A percentile compares a stretch with the other conserved stretches of the same genome.
phyloP scores from a whole-genome alignment of 2,888 invertebrate genomes.

The Proisotoma minuta region DNA sequence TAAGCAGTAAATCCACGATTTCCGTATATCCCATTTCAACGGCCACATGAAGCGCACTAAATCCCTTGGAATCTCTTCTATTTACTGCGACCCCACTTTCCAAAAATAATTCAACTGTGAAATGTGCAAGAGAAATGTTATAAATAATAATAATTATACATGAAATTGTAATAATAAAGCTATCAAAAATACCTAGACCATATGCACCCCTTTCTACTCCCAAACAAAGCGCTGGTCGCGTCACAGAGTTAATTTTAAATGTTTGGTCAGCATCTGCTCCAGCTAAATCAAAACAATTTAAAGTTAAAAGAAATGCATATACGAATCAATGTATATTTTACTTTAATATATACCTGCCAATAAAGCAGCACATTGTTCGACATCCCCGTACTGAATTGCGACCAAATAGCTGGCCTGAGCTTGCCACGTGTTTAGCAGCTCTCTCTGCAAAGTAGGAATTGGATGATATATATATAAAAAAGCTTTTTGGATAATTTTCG shows the following conservation, averaged over 20 bases:
- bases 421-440: conserved; percentile 39
- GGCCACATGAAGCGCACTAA: conserved; percentile 36
- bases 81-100: conserved; percentile 41
- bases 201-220: conserved; percentile 41
- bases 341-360: too few relatives aligned
- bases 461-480: too few relatives aligned
- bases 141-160: background rate
- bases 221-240: conserved; percentile 40
- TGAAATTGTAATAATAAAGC: conserved; percentile 2
- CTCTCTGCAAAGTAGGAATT: too few relatives aligned
- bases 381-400: conserved; percentile 42
- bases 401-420: conserved; percentile 41
- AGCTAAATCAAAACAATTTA: too few relatives aligned
- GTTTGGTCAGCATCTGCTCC: conserved; percentile 46
- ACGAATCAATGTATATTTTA: too few relatives aligned
- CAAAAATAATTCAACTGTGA: conserved; percentile 42
- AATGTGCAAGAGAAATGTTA: too few relatives aligned
- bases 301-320: too few relatives aligned
- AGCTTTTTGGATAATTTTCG: too few relatives aligned
- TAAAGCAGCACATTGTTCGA: conserved; percentile 36
- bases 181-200: conserved; percentile 21
- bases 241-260: conserved; percentile 42
- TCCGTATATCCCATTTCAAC: conserved; percentile 43
- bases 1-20: conserved; percentile 36
- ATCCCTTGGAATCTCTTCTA: conserved; percentile 40